A percentile compares a stretch with the other conserved stretches of the same genome.
Conservation (phyloP, 2,888 invertebrate species). For the Eristalis intricaria region DNA sequence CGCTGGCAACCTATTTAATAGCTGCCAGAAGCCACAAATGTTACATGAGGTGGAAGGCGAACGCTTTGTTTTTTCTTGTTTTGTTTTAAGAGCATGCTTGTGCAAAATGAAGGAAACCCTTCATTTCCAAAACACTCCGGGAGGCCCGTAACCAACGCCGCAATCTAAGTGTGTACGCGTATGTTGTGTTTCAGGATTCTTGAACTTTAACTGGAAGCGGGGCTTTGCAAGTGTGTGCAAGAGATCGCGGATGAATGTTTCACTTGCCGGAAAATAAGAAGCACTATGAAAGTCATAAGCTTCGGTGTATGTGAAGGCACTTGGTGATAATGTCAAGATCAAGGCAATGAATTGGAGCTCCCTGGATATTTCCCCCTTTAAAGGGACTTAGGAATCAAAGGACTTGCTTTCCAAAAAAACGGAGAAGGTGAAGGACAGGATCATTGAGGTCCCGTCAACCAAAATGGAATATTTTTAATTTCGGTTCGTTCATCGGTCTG, state of each 20-base stretch:
- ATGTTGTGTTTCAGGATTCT: neutral
- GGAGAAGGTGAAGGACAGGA: no score
- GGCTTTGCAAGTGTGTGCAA: neutral
- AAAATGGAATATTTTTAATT: no score
- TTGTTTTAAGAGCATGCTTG: neutral
- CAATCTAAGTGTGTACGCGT: neutral
- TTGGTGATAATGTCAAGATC: neutral
- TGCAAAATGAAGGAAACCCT: neutral
- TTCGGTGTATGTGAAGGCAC: neutral
- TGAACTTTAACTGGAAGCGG: neutral
- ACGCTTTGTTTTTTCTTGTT: neutral
- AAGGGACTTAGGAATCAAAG: no score
- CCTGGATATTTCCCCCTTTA: no score
- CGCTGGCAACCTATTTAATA: conserved; percentile 20
- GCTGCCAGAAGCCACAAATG: conserved; percentile 20
- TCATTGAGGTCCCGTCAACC: no score
- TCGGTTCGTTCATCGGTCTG: no score
- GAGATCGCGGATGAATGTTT: neutral
- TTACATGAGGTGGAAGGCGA: neutral
- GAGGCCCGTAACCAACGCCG: neutral
- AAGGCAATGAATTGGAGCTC: no score
- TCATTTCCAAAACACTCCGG: neutral
- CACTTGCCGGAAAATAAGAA: neutral
- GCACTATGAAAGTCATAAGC: neutral
- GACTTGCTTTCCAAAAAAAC: no score